These are phyloP conservation scores for Axinella damicornis DNA, from an alignment of 37 sponge, comb jelly and placozoan species.

Conservation along the genomic window DNA sequence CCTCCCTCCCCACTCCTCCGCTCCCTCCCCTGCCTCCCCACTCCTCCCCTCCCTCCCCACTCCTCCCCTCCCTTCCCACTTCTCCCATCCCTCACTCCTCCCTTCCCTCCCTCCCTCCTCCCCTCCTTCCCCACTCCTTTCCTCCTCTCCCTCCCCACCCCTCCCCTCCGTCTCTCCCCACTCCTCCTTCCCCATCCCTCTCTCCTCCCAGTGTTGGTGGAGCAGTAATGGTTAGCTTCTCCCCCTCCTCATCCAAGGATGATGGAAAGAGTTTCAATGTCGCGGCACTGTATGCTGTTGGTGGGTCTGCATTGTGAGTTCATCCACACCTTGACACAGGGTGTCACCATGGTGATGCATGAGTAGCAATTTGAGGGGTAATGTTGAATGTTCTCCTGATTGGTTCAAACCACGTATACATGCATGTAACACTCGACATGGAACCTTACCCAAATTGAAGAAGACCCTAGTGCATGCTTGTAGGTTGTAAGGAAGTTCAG, in stretches of 20 bases:
- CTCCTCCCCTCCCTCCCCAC: neutral
- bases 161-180: neutral
- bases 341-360: no score
- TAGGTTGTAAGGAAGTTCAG: no score
- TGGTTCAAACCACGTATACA: no score
- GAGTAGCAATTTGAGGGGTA: neutral
- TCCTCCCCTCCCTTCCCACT: constrained; percentile 7
- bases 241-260: constrained; percentile 18
- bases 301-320: constrained; percentile 78
- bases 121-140: no score
- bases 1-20: neutral
- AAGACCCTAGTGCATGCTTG: no score
- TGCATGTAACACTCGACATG: no score
- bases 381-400: no score
- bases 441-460: no score
- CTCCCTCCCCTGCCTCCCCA: neutral
- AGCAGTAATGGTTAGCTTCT: constrained; percentile 62
- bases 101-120: neutral
- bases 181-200: neutral
- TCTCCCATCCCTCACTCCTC: constrained; percentile 9
- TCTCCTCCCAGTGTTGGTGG: constrained; percentile 53
- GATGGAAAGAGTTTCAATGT: constrained; percentile 5
- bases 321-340: neutral
- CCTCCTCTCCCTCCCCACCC: no score
- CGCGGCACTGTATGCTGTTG: constrained; percentile 51